These are phyloP conservation scores for Acleris sparsana DNA, from an alignment of 2,888 invertebrate species.

Conservation along the genomic window DNA sequence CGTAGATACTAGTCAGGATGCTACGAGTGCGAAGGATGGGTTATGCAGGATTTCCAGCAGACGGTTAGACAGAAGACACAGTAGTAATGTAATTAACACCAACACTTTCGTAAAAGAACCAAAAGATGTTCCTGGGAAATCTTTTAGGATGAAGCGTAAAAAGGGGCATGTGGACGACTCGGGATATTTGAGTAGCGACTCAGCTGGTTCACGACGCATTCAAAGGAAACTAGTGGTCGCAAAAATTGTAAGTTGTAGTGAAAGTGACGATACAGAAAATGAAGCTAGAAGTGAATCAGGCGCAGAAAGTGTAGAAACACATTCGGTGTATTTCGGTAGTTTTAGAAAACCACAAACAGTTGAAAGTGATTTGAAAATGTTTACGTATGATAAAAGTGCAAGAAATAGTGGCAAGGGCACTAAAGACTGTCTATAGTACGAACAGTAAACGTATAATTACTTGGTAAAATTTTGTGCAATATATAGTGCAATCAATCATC, in stretches of 20 bases:
- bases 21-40: slow-evolving; percentile 47
- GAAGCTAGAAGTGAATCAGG: slow-evolving; percentile 94
- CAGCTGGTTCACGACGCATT: slow-evolving; percentile 82
- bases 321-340: slow-evolving; percentile 93
- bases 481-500: slow-evolving; percentile 62
- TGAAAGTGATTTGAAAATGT: slow-evolving; percentile 52
- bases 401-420: slow-evolving; percentile 51
- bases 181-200: slow-evolving; percentile 93
- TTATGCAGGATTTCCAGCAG: slow-evolving; percentile 55
- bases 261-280: slow-evolving; percentile 90
- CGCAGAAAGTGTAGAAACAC: slow-evolving; percentile 93
- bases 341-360: slow-evolving; percentile 77
- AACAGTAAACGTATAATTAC: slow-evolving; percentile 47
- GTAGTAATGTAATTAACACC: slow-evolving; percentile 57
- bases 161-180: slow-evolving; percentile 87
- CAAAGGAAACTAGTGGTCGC: slow-evolving; percentile 74
- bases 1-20: slow-evolving; percentile 39
- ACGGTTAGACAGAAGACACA: slow-evolving; percentile 48
- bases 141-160: slow-evolving; percentile 61
- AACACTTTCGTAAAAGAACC: slow-evolving; percentile 68
- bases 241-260: slow-evolving; percentile 85
- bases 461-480: slow-evolving; percentile 63
- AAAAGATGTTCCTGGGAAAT: slow-evolving; percentile 56
- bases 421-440: slow-evolving; percentile 47
- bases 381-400: slow-evolving; percentile 49